Percentiles rank a stretch among this genome's conserved stretches.
phyloP scores from a whole-genome alignment of 2,888 invertebrate genomes.

The Crossocerus cetratus region DNA sequence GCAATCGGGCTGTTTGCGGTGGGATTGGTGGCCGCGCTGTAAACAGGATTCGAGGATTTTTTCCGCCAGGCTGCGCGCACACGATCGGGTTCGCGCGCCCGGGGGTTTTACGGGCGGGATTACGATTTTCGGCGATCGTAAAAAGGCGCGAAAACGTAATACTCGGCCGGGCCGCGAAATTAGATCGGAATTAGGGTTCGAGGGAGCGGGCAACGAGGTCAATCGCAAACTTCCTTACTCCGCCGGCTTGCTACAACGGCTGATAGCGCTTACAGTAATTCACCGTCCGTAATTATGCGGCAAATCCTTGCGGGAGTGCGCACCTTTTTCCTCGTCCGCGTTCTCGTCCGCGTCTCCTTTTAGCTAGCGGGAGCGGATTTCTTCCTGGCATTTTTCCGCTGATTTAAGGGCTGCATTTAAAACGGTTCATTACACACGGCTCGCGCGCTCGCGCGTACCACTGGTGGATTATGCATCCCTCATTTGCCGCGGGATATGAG shows the following conservation, averaged over 20 bases:
- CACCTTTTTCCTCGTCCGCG: background rate
- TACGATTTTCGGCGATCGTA: constrained; percentile 12
- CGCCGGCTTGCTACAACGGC: background rate
- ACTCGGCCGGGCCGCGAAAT: background rate
- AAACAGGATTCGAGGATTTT: constrained; percentile 24
- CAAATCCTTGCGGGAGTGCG: constrained; percentile 12
- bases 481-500: constrained; percentile 46
- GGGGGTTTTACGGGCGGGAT: constrained; percentile 18
- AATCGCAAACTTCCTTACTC: background rate
- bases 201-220: background rate
- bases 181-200: constrained; percentile 16
- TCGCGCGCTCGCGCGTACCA: background rate
- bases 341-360: constrained; percentile 4
- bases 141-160: constrained; percentile 12
- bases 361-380: background rate
- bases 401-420: constrained; percentile 59
- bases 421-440: constrained; percentile 54
- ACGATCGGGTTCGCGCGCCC: background rate
- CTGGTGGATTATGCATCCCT: constrained; percentile 54
- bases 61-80: background rate
- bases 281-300: constrained; percentile 22
- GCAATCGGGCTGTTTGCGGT: too few species aligned
- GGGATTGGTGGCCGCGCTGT: constrained; percentile 6
- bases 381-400: constrained; percentile 43
- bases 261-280: constrained; percentile 16